Percentiles rank a stretch among this genome's conserved stretches.
Evolutionary conservation across 2,797 vertebrate genomes (phyloP).

Genomic region (Mormyrus proboscirostris): DNA sequence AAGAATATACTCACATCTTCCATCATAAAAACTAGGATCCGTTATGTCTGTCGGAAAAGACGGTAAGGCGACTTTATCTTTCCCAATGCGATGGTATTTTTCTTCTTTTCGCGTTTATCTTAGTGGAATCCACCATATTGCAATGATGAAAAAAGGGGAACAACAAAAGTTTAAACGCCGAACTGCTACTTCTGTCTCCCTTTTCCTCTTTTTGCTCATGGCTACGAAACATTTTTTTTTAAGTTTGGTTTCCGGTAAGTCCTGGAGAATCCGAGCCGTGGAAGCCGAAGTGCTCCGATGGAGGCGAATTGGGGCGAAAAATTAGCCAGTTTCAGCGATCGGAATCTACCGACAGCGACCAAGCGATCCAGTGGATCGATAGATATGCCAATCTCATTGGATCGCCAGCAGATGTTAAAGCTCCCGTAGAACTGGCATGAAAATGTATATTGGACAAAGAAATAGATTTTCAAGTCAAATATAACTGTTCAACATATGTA

Average conservation of each 20-base stretch:
- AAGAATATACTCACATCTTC: constrained; percentile 59
- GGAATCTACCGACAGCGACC: not conserved
- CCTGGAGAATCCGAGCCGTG: not conserved
- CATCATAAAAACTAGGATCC: constrained; percentile 55
- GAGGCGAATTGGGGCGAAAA: not conserved
- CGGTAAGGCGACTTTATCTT: constrained; percentile 45
- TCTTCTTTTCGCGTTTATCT: constrained; percentile 29
- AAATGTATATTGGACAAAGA: not conserved
- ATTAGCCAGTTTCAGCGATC: not conserved
- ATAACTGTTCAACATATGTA: not conserved
- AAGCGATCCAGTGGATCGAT: not conserved
- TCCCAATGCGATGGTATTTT: constrained; percentile 30
- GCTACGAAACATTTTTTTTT: constrained; percentile 40
- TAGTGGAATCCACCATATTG: constrained; percentile 47
- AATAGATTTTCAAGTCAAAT: not conserved
- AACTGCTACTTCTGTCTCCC: constrained; percentile 29
- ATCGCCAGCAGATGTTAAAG: not conserved
- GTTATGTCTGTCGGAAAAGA: constrained; percentile 44
- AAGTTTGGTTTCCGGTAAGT: constrained; percentile 66
- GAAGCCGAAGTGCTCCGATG: not conserved
- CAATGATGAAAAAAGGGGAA: constrained; percentile 49
- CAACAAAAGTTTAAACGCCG: constrained; percentile 35
- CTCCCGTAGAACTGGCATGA: not conserved
- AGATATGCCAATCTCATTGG: not conserved
- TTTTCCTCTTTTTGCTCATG: constrained; percentile 47